phyloP scores from a whole-genome alignment of 2,888 invertebrate species.

The Cenopis cana region DNA sequence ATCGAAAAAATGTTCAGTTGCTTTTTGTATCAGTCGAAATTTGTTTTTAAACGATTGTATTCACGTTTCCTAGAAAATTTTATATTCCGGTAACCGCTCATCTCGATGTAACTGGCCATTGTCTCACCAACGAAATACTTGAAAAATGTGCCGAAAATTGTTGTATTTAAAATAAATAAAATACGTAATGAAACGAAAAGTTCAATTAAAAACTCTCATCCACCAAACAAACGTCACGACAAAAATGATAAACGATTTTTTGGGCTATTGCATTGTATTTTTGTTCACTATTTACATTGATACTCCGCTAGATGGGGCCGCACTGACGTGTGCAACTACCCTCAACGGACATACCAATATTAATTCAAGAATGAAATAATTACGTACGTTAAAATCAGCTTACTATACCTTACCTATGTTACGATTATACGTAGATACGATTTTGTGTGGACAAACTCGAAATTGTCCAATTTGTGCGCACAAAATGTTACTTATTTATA shows the following conservation, averaged over 20 bases:
- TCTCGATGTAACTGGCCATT: constrained; percentile 69
- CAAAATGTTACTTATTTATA: constrained; percentile 73
- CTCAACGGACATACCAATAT: constrained; percentile 64
- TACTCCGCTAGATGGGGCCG: constrained; percentile 46
- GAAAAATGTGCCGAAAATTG: constrained; percentile 74
- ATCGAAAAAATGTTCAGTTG: constrained; percentile 51
- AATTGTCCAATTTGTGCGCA: constrained; percentile 57
- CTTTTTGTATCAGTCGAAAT: constrained; percentile 49
- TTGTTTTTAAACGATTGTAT: constrained; percentile 59
- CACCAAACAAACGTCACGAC: constrained; percentile 67
- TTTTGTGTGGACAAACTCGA: constrained; percentile 60
- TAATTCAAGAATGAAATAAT: constrained; percentile 83
- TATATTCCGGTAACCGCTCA: constrained; percentile 72
- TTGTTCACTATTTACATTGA: constrained; percentile 74
- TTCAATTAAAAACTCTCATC: constrained; percentile 60
- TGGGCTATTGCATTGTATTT: constrained; percentile 84
- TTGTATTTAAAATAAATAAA: constrained; percentile 73
- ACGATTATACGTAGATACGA: constrained; percentile 75
- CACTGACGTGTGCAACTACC: constrained; percentile 25
- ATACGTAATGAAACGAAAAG: constrained; percentile 55
- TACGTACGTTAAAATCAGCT: constrained; percentile 83
- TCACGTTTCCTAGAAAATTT: constrained; percentile 82
- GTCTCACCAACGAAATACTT: constrained; percentile 69
- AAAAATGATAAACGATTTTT: constrained; percentile 73
- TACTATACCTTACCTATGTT: constrained; percentile 81